phyloP scores from a whole-genome alignment of 2,113 vertebrate genomes.

The Leucopsar rothschildi region DNA sequence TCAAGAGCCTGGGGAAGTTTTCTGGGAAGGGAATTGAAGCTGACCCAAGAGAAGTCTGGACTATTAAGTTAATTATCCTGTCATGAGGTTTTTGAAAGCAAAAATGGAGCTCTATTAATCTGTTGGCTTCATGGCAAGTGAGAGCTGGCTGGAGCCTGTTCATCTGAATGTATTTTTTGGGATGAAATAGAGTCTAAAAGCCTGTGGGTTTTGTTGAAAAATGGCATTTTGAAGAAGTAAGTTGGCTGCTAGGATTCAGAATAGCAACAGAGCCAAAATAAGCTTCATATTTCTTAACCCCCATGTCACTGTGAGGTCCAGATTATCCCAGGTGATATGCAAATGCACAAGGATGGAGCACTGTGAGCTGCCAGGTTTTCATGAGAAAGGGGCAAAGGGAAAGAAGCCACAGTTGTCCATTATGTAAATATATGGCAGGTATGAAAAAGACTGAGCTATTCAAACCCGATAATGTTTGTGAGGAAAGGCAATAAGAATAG shows the following conservation, averaged over 20 bases:
- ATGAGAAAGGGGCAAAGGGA: background rate
- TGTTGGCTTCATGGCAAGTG: slow-evolving; percentile 13
- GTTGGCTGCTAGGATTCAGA: slow-evolving; percentile 26
- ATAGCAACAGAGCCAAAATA: slow-evolving; percentile 33
- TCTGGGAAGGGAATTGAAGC: background rate
- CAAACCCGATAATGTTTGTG: background rate
- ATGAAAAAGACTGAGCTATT: background rate
- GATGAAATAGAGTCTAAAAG: slow-evolving; percentile 32
- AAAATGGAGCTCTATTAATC: slow-evolving; percentile 5
- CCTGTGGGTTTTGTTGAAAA: slow-evolving; percentile 33
- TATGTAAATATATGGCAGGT: background rate
- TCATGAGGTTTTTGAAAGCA: slow-evolving; percentile 35
- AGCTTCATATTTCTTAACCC: slow-evolving; percentile 40
- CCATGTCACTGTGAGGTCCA: background rate
- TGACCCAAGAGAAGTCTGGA: background rate
- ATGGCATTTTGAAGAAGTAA: slow-evolving; percentile 6
- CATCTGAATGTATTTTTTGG: slow-evolving; percentile 41
- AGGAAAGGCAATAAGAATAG: background rate
- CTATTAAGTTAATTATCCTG: slow-evolving; percentile 45
- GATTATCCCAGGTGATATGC: background rate
- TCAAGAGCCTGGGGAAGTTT: background rate
- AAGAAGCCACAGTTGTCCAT: background rate
- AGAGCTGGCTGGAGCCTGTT: slow-evolving; percentile 39
- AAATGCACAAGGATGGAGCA: background rate
- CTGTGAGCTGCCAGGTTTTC: background rate